Conservation (phyloP, 2,113 vertebrate genomes). For the Actenoides hombroni region DNA sequence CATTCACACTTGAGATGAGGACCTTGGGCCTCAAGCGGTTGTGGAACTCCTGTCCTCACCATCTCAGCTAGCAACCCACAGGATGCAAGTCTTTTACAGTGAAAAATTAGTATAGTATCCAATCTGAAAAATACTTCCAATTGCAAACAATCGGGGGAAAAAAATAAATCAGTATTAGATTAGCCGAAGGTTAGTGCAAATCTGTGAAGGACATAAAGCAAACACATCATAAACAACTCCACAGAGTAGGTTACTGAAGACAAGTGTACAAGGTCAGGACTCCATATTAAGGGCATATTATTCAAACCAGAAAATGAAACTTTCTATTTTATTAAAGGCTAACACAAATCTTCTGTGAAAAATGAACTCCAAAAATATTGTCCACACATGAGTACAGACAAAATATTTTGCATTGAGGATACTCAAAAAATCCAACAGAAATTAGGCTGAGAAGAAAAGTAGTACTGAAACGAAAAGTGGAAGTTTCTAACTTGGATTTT, state of each 20-base stretch:
- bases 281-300: neutral
- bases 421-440: neutral
- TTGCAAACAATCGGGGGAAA: neutral
- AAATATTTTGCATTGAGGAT: neutral
- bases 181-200: slow-evolving; percentile 6
- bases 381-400: neutral
- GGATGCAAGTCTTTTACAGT: neutral
- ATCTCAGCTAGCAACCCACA: neutral
- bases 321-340: neutral
- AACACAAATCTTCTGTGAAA: neutral
- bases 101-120: neutral
- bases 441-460: neutral
- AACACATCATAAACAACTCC: neutral
- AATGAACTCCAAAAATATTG: neutral
- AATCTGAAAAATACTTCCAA: slow-evolving; percentile 32
- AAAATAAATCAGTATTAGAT: slow-evolving; percentile 37
- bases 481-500: neutral
- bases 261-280: neutral
- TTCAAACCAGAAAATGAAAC: neutral
- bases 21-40: neutral
- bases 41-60: neutral
- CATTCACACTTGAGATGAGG: neutral
- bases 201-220: neutral
- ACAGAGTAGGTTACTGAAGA: slow-evolving; percentile 12
- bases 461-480: neutral